phyloP scores from a whole-genome alignment of 35 echinoderm and acorn worm species.

The Ophioderma brevispina region DNA sequence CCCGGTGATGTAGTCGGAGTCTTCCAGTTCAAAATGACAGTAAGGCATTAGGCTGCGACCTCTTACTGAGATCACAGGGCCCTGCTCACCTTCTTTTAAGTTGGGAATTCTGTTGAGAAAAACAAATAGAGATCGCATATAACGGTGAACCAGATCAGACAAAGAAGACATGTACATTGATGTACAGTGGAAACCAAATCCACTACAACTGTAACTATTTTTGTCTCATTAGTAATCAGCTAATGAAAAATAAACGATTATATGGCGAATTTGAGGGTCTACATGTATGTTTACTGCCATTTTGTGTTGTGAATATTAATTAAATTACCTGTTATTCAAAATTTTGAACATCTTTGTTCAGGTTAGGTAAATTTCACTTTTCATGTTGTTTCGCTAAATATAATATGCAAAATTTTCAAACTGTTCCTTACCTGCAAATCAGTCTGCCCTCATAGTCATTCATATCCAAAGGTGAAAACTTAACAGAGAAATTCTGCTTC shows the following conservation, averaged over 20 bases:
- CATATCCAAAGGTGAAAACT: conserved; percentile 94
- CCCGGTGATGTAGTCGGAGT: conserved; percentile 98
- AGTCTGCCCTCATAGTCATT: conserved; percentile 95
- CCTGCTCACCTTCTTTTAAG: conserved; percentile 94
- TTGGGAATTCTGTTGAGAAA: conserved; percentile 77
- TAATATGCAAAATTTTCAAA: background rate
- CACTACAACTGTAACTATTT: background rate
- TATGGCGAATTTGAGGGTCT: too few relatives aligned
- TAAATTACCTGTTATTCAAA: too few relatives aligned
- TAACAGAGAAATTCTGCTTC: conserved; percentile 97
- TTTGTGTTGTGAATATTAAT: too few relatives aligned
- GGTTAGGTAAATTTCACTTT: too few relatives aligned
- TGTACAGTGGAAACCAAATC: background rate
- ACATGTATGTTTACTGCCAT: too few relatives aligned
- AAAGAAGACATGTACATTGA: background rate
- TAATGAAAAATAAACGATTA: too few relatives aligned
- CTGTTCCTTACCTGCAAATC: conserved; percentile 80
- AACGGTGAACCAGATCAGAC: background rate
- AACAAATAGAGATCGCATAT: background rate
- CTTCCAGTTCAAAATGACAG: conserved; percentile 99
- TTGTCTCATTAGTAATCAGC: too few relatives aligned
- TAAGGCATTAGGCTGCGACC: conserved; percentile 95
- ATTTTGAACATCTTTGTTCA: too few relatives aligned
- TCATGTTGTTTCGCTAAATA: too few relatives aligned
- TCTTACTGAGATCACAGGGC: conserved; percentile 75